These are phyloP conservation scores for Archilochus colubris DNA, from an alignment of 2,113 vertebrate species.

Conservation along the genomic window DNA sequence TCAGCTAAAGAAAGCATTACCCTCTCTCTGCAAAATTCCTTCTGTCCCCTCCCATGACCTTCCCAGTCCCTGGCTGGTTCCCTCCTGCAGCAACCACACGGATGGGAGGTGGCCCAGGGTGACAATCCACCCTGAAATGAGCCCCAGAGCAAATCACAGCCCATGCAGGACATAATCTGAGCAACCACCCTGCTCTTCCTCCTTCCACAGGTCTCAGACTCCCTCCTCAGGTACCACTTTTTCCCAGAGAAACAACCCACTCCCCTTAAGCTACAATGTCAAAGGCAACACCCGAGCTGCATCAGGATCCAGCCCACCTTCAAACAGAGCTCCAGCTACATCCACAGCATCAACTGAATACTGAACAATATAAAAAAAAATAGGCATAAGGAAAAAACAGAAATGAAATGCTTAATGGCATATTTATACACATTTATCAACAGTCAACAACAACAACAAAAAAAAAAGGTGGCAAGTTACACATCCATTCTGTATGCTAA, in stretches of 20 bases:
- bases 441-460: conserved; percentile 19
- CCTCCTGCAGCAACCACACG: not conserved
- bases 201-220: not conserved
- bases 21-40: not conserved
- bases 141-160: not conserved
- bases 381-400: conserved; percentile 41
- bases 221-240: not conserved
- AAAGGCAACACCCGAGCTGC: not conserved
- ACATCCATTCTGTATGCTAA: conserved; percentile 69
- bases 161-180: not conserved
- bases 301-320: not conserved
- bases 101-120: not conserved
- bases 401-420: conserved; percentile 53
- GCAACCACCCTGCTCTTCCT: not conserved
- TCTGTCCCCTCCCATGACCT: accelerated
- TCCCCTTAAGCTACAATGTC: not conserved
- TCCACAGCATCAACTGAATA: conserved; percentile 60
- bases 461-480: conserved; percentile 66
- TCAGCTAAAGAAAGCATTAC: not conserved
- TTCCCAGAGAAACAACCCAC: not conserved
- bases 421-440: conserved; percentile 73
- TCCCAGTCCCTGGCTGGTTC: not conserved
- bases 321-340: conserved; percentile 61
- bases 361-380: conserved; percentile 62
- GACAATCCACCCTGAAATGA: not conserved